A percentile compares a stretch with the other conserved stretches of the same genome.
phyloP scores from a whole-genome alignment of 1,140 invertebrate genomes.

The Dendroctonus ponderosae region DNA sequence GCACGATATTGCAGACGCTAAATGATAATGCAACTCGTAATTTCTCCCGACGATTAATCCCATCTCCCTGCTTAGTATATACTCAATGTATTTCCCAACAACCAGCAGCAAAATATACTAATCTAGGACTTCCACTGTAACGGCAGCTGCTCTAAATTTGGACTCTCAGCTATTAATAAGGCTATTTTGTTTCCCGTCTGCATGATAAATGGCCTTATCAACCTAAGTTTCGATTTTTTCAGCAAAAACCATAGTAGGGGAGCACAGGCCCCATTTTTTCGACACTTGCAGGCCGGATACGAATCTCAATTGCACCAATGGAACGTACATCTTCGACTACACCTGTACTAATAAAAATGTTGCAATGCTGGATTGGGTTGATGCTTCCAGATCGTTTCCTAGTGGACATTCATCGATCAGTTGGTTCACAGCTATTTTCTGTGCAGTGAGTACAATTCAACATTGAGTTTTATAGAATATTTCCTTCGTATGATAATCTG shows the following conservation, averaged over 20 bases:
- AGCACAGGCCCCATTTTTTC: conserved; percentile 71
- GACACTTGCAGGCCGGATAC: conserved; percentile 65
- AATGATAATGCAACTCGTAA: too few species aligned
- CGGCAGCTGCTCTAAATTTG: too few species aligned
- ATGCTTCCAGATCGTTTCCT: conserved; percentile 75
- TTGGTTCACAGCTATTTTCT: conserved; percentile 63
- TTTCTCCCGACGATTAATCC: too few species aligned
- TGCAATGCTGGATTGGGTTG: conserved; percentile 56
- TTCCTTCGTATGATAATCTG: too few species aligned
- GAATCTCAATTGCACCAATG: conserved; percentile 57
- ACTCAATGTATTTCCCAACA: too few species aligned
- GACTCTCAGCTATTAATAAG: too few species aligned
- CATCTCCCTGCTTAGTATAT: too few species aligned
- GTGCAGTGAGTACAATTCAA: conserved; percentile 61
- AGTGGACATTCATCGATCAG: conserved; percentile 74
- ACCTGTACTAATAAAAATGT: conserved; percentile 61
- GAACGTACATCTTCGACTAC: conserved; percentile 62
- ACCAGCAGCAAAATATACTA: too few species aligned
- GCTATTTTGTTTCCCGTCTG: too few species aligned
- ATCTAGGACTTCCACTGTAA: too few species aligned
- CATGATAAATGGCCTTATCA: background rate
- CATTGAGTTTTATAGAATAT: background rate
- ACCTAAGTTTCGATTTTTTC: background rate
- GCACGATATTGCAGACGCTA: too few species aligned
- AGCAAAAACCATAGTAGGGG: conserved; percentile 63